phyloP scores from a whole-genome alignment of 1,140 invertebrate genomes.

The Batillaria attramentaria region DNA sequence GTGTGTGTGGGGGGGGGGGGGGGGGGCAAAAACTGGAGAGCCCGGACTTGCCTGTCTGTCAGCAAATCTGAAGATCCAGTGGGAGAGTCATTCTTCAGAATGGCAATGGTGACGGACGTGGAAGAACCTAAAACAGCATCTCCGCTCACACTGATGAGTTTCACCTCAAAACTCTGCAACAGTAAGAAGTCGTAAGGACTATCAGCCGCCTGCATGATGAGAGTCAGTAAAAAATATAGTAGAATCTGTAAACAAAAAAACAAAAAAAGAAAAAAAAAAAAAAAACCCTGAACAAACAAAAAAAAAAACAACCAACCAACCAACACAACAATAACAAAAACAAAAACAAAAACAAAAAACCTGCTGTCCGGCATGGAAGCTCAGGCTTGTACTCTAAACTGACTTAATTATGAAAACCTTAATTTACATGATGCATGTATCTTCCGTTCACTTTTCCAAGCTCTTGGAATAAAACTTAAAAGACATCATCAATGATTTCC shows the following conservation, averaged over 20 bases:
- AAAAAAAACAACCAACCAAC: background rate
- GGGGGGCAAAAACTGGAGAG: no score
- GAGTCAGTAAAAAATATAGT: no score
- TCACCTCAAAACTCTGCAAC: constrained; percentile 67
- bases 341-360: background rate
- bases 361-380: no score
- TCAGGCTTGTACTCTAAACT: no score
- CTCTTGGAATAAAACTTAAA: background rate
- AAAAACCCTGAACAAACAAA: background rate
- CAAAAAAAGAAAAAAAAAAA: no score
- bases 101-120: constrained; percentile 59
- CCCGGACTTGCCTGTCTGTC: constrained; percentile 49
- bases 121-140: constrained; percentile 56
- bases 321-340: background rate
- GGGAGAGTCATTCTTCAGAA: constrained; percentile 70
- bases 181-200: no score
- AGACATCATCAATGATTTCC: background rate
- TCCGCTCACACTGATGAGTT: constrained; percentile 58
- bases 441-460: background rate
- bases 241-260: no score
- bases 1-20: no score
- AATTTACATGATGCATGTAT: no score
- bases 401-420: no score
- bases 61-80: constrained; percentile 66
- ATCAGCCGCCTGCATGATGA: no score